These are phyloP conservation scores for Nothocercus nigrocapillus DNA, from an alignment of 2,113 vertebrate genomes.

Conservation along the genomic window DNA sequence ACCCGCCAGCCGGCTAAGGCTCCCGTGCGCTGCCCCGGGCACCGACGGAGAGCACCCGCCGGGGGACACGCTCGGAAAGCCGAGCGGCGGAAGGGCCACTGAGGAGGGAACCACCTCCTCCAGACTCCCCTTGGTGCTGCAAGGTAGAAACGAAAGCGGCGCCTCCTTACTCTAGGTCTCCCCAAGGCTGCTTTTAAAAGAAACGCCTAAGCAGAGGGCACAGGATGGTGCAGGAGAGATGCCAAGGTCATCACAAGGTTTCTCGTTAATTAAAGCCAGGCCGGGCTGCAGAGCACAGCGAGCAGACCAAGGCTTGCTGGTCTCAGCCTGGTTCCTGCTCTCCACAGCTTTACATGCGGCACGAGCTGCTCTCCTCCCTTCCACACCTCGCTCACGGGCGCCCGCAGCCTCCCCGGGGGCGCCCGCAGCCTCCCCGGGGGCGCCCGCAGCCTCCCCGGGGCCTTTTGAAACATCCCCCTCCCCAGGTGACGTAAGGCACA, in stretches of 20 bases:
- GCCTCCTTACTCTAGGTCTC: not conserved
- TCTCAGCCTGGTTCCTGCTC: not conserved
- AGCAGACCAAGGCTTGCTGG: accelerated
- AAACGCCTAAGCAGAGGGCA: not conserved
- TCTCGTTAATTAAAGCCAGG: not conserved
- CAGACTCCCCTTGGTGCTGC: not conserved
- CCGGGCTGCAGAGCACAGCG: not conserved
- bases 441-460: too few relatives aligned
- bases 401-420: too few relatives aligned
- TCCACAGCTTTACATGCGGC: not conserved
- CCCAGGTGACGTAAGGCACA: accelerated
- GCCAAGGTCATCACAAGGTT: not conserved
- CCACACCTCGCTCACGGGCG: accelerated
- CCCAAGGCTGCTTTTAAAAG: not conserved
- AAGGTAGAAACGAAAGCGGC: not conserved
- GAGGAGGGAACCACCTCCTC: not conserved
- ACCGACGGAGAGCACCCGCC: not conserved
- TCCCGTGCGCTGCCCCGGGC: not conserved
- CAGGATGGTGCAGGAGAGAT: not conserved
- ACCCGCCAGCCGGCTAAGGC: not conserved
- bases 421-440: too few relatives aligned
- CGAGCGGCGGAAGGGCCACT: not conserved
- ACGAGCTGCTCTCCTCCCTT: too few relatives aligned
- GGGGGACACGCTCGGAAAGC: not conserved
- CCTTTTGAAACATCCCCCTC: not conserved